phyloP scores from a whole-genome alignment of 1,140 invertebrate genomes.

The Oreohelix idahoensis region DNA sequence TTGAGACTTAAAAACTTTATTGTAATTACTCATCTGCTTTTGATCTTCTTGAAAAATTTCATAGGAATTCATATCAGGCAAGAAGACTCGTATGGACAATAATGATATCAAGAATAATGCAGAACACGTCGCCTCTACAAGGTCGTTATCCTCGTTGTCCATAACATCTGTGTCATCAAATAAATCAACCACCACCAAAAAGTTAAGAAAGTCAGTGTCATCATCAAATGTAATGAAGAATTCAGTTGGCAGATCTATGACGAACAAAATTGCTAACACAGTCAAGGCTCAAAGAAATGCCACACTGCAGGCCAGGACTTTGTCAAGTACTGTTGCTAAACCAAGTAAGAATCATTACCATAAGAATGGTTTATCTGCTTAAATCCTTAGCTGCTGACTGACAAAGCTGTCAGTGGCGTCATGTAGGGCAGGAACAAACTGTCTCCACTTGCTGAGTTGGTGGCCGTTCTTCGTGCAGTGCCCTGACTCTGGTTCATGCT shows the following conservation, averaged over 20 bases:
- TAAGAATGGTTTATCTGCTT: no score
- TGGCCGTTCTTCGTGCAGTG: no score
- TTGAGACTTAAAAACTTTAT: no score
- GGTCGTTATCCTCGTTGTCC: conserved; percentile 4
- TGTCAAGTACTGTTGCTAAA: conserved; percentile 20
- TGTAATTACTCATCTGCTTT: no score
- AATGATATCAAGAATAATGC: neutral
- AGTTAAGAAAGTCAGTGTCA: neutral
- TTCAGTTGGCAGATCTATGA: neutral
- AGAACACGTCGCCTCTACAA: neutral
- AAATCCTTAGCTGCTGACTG: no score
- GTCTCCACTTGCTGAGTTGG: no score
- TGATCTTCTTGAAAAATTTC: neutral
- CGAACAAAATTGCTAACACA: neutral
- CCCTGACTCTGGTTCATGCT: no score
- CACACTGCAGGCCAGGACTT: neutral
- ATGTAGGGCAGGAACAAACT: no score
- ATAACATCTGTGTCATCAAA: neutral
- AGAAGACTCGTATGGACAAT: neutral
- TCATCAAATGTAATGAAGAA: conserved; percentile 10
- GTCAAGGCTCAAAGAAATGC: neutral
- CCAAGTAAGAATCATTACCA: conserved; percentile 22
- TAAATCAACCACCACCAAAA: neutral
- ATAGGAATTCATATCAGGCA: neutral
- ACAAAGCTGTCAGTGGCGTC: no score